Conservation (phyloP, 2,888 invertebrate species). For the Euplagia quadripunctaria region DNA sequence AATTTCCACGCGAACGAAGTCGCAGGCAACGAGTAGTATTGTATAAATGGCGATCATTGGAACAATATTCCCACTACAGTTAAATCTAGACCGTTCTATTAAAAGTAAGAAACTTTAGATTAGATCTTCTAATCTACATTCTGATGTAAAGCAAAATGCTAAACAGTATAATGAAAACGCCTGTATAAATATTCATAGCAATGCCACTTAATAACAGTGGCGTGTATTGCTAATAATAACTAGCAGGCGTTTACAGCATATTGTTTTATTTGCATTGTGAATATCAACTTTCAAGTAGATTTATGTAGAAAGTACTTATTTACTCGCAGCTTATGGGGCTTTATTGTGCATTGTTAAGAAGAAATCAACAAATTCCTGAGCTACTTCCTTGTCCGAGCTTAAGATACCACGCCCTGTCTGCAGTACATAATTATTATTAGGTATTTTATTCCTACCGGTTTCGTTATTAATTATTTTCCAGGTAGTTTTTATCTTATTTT, state of each 20-base stretch:
- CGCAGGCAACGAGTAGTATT: too few relatives aligned
- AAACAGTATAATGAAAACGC: slow-evolving; percentile 19
- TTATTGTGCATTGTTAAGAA: background rate
- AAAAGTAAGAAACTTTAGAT: background rate
- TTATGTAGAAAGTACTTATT: background rate
- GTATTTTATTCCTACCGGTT: too few relatives aligned
- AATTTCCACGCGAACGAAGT: too few relatives aligned
- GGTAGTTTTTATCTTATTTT: too few relatives aligned
- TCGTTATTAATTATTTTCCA: too few relatives aligned
- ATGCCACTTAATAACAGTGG: slow-evolving; percentile 1
- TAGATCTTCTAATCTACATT: background rate
- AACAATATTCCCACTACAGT: background rate
- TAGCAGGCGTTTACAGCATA: slow-evolving; percentile 29
- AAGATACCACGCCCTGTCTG: too few relatives aligned
- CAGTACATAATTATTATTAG: too few relatives aligned
- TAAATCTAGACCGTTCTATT: background rate
- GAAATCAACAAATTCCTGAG: too few relatives aligned
- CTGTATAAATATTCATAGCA: slow-evolving; percentile 23
- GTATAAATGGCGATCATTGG: background rate
- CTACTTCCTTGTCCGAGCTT: too few relatives aligned
- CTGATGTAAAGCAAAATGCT: background rate
- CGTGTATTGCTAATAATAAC: slow-evolving; percentile 10
- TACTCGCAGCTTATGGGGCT: background rate
- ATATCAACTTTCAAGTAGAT: background rate
- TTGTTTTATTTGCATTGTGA: background rate